Base-by-base conservation (phyloP, 2,113 vertebrate genomes). In the Carlito syrichta region DNA sequence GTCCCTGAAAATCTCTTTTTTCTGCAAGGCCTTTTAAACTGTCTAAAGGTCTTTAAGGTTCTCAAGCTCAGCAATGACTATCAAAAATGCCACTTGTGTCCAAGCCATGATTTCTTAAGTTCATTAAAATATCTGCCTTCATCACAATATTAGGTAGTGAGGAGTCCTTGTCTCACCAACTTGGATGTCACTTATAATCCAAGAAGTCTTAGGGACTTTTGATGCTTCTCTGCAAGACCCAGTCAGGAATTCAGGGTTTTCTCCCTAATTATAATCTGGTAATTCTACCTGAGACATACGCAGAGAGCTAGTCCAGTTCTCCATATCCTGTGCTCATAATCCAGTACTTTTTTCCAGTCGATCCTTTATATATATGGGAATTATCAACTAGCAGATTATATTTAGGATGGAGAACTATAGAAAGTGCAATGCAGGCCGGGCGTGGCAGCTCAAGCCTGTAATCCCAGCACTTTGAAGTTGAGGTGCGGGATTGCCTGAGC, bases 1-100 rank as follows among this genome's bases (percentile, higher is more conserved):
- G 81, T 91, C 98, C 97, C 97, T 94, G 91, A 95, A 98, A 97
- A 98, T 68, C n/a, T 56, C 69, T 97, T 98, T 98, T 97, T 86
- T 88, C 89, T 97, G 74, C 94, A 97, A 98, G 98, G 93, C 94
- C 74, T 93, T 95, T 98, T 93, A 96, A 86, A 77, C 17, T 62
- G 19, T 50, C 43, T 90, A 19, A 73, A 73, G 1, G 7, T 58
- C 69, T 95, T 69, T 83, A 76, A 95, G 66, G 97, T 88, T 97
- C 95, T 96, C 96, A 91, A 95, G 83, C 94, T 97, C 85, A 97
- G 88, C 83, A 69, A 45, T 68, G 62, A 96, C 52, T 84, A 96
- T 97, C 95, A 97, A 97, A 97, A 91, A 68, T 97, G 86, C 85
- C 79, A 91, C 92, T 40, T 93, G 95, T 88, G 93, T 62, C 74